These are phyloP conservation scores for Xylocopa sonorina DNA, from an alignment of 1,140 invertebrate genomes.

Conservation along the genomic window DNA sequence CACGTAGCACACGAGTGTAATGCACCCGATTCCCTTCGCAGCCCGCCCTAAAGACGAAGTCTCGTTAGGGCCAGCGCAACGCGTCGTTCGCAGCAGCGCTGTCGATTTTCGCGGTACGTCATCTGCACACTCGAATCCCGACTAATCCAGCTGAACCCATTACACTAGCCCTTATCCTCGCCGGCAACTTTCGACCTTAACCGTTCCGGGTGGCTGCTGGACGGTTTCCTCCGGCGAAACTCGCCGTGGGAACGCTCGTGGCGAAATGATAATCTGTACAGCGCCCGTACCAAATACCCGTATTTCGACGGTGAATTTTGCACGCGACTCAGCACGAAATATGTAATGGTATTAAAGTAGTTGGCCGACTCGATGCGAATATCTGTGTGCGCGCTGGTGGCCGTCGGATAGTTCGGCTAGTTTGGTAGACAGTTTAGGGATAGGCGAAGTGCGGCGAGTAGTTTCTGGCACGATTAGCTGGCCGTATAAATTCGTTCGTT, in stretches of 20 bases:
- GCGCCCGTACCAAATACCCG: not conserved
- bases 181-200: not conserved
- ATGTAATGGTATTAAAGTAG: not conserved
- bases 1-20: too few relatives aligned
- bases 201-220: too few relatives aligned
- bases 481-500: not conserved
- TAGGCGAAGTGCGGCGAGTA: not conserved
- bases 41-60: constrained; percentile 43
- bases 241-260: not conserved
- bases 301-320: not conserved
- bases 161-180: not conserved
- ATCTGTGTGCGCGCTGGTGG: not conserved
- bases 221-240: not conserved
- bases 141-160: constrained; percentile 24
- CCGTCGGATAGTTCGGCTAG: not conserved
- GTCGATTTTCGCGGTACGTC: constrained; percentile 17
- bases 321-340: not conserved
- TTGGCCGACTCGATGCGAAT: too few relatives aligned
- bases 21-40: too few relatives aligned
- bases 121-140: not conserved
- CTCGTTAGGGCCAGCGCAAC: constrained; percentile 10
- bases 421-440: not conserved
- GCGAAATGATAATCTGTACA: not conserved
- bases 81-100: constrained; percentile 25
- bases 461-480: constrained; percentile 2